Evolutionary conservation across 2,888 invertebrate species (phyloP), one percentile per base, ranked within the genome.

Genomic region (Melieria omissa): DNA sequence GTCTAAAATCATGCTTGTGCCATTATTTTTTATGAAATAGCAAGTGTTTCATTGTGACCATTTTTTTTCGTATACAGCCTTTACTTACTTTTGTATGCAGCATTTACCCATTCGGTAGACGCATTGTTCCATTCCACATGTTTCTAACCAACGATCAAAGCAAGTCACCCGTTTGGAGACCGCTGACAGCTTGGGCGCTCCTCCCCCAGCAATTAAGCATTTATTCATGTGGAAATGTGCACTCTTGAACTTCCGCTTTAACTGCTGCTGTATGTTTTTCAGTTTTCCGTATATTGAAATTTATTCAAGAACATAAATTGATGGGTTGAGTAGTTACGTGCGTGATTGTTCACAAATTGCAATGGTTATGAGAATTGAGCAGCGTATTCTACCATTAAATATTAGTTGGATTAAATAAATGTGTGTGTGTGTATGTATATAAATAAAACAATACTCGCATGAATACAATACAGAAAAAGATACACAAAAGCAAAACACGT

Each of bases 101-200:
- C 42, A 3, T 41, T 41, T 60, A 6, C 29, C 29, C 29, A 29
- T 29, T 29, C 29, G 2, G 2, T 29, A 29, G 29, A 29, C 29
- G 29, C 29, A 29, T 29, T 29, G 29, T 29, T 29, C 29, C 2
- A 3, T 29, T 29, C 29, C 29, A 3, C 29, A 29, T 29, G 14
- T 67, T 67, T 42, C 49, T 47, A 49, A 42, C 60, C 42, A 57
- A 8, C 60, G 60, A 67, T 67, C 60, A 67, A 67, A 67, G 67
- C 44, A 58, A 67, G 29, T 29, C 29, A 29, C 29, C 29, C 29
- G 29, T 29, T 29, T 16, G 16, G 16, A 3, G 29, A 1, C 29
- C 29, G 29, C 29, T 29, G 29, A 29, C 29, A 29, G 29, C 29
- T 29, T 29, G 29, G 1, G 29, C 29, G 29, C 29, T 29, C 29